Evolutionary conservation across 2,888 invertebrate species (phyloP), one percentile per base, ranked within the genome.

Genomic region (Drosophila ezoana): DNA sequence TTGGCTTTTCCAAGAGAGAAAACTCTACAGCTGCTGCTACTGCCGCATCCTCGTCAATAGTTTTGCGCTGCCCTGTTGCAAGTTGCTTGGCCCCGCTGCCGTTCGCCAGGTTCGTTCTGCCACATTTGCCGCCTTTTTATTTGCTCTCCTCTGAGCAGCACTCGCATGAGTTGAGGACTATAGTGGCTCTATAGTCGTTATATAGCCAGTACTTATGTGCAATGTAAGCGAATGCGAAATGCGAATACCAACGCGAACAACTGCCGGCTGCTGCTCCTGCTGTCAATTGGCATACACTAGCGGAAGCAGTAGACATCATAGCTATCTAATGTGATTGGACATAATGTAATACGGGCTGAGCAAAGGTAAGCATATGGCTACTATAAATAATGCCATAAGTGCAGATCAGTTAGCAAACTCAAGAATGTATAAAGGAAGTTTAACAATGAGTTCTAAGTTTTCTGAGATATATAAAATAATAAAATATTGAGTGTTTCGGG

Each of bases 51-150:
- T 51, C 58, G 48, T 48, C 53, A 53, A 54, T 54, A 54, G 35
- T 54, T 54, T 44, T 54, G 60, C 20, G 49, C 47, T 59, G 45
- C 51, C 10, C 18, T 20, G 59, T 11, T 35, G 49, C 28, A 16
- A 43, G 58, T 23, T 48, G 14, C 9, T 11, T 11, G 14, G 33
- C 33, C 5, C n/a, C 28, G 28, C 13, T 40, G 32, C 33, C 44
- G 61, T 38, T 56, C 23, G 64, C 49, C 20, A 56, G 49, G 51
- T 56, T 67, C 67, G 79, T 84, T 81, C 72, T 66, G 71, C 62
- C 66, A 82, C 80, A 85, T 80, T 78, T 82, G 73, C 63, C 61
- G 76, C 67, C 64, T 76, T 76, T 79, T 76, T 81, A 79, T 81
- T 73, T 76, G 76, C 83, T 64, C 60, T 58, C 62, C 60, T 56